Percentiles rank a stretch among this genome's conserved stretches.
phyloP scores from a whole-genome alignment of 1,140 invertebrate species.

The Adelges cooleyi region DNA sequence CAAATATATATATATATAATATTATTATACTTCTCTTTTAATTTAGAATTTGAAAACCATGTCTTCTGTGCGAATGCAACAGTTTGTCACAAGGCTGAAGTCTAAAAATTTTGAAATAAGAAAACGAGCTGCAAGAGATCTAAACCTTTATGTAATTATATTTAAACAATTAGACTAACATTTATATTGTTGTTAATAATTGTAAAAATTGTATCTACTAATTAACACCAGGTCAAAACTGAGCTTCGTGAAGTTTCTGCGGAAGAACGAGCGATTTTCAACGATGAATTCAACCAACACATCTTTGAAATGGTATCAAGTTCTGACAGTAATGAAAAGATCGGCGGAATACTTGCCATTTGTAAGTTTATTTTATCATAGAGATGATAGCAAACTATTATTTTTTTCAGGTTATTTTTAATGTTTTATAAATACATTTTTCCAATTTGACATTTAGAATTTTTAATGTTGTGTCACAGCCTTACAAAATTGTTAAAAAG shows the following conservation, averaged over 20 bases:
- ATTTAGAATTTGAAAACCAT: slow-evolving; percentile 36
- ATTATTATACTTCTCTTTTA: too few species aligned
- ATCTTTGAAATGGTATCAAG: slow-evolving; percentile 93
- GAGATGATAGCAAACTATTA: too few species aligned
- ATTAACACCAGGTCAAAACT: slow-evolving; percentile 55
- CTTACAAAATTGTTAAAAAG: too few species aligned
- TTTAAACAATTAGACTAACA: not conserved
- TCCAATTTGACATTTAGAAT: too few species aligned
- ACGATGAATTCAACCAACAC: slow-evolving; percentile 91
- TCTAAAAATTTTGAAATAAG: slow-evolving; percentile 75
- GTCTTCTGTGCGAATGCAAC: slow-evolving; percentile 52
- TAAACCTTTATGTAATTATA: slow-evolving; percentile 66
- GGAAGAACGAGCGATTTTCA: slow-evolving; percentile 78
- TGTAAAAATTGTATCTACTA: too few species aligned
- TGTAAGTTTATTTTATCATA: slow-evolving; percentile 52
- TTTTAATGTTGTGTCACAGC: too few species aligned
- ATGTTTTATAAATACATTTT: not conserved
- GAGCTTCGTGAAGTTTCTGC: slow-evolving; percentile 83
- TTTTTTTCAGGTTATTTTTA: not conserved
- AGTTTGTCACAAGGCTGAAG: slow-evolving; percentile 77
- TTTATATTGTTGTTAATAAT: not conserved
- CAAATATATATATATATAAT: too few species aligned
- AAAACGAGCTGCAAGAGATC: slow-evolving; percentile 70
- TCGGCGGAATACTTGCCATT: slow-evolving; percentile 89
- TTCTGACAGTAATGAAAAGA: slow-evolving; percentile 84